Percentiles rank a stretch among this genome's conserved stretches.
phyloP scores from a whole-genome alignment of 2,113 vertebrate genomes.

The Sceloporus undulatus region DNA sequence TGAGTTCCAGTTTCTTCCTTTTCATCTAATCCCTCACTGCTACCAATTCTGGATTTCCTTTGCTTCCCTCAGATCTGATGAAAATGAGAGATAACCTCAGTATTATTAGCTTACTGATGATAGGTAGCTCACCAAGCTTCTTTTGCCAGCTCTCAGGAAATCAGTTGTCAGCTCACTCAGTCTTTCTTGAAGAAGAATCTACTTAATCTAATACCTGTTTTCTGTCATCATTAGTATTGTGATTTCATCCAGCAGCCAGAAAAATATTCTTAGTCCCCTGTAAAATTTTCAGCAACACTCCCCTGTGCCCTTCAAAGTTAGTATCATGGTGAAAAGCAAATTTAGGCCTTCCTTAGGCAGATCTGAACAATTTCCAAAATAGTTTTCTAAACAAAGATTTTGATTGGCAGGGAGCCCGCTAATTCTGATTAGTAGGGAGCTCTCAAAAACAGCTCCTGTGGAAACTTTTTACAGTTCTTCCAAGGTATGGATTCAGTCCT shows the following conservation, averaged over 20 bases:
- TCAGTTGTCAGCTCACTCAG: not conserved
- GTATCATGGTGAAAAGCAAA: not conserved
- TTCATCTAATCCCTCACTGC: not conserved
- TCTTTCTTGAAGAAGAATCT: not conserved
- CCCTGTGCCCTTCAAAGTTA: not conserved
- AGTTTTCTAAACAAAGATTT: not conserved
- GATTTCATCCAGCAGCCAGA: not conserved
- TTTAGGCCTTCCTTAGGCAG: not conserved
- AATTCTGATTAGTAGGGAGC: not conserved
- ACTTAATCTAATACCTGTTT: not conserved
- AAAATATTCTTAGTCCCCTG: not conserved
- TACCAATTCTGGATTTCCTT: not conserved
- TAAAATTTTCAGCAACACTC: not conserved
- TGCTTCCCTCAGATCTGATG: not conserved
- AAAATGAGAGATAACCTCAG: not conserved
- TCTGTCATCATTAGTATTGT: not conserved
- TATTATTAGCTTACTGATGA: slow-evolving; percentile 1
- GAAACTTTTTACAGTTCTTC: not conserved
- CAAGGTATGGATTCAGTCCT: not conserved
- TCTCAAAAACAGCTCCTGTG: not conserved
- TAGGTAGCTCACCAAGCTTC: not conserved
- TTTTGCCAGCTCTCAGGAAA: not conserved
- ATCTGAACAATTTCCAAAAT: not conserved
- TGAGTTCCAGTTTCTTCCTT: not conserved
- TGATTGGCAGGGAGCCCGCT: not conserved